Percentiles rank a stretch among this genome's conserved stretches.
These are phyloP conservation scores for Acrocera orbiculus DNA, from an alignment of 2,888 invertebrate species.

Conservation along the genomic window DNA sequence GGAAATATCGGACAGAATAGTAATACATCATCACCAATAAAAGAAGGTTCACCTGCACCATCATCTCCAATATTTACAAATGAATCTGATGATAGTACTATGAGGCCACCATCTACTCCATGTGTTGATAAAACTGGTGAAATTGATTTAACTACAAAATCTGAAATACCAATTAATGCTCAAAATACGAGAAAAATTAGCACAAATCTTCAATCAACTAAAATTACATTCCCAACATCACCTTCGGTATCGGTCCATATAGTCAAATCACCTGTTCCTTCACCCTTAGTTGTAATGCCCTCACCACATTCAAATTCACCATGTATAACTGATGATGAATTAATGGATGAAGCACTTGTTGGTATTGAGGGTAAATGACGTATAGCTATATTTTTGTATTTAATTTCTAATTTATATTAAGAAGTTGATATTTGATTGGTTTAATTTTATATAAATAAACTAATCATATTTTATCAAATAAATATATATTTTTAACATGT, in stretches of 20 bases:
- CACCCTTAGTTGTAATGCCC: slow-evolving; percentile 44
- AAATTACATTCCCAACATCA: slow-evolving; percentile 10
- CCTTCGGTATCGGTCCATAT: slow-evolving; percentile 58
- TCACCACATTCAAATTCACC: slow-evolving; percentile 48
- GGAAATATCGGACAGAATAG: too few species aligned
- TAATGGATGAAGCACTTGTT: slow-evolving; percentile 6
- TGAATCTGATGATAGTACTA: slow-evolving; percentile 5
- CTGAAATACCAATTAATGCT: slow-evolving; percentile 17
- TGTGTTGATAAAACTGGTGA: slow-evolving; percentile 8
- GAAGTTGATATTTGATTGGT: too few species aligned
- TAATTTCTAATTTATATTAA: too few species aligned
- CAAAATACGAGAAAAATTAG: slow-evolving; percentile 17
- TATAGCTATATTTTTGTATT: slow-evolving; percentile 2
- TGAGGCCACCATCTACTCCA: slow-evolving; percentile 12
- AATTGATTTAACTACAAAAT: slow-evolving; percentile 5
- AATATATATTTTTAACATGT: too few species aligned
- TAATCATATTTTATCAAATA: too few species aligned
- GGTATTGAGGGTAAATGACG: slow-evolving; percentile 7
- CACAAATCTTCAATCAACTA: slow-evolving; percentile 4
- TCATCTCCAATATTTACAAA: slow-evolving; percentile 8
- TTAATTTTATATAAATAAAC: too few species aligned
- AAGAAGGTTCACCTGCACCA: slow-evolving; percentile 7
- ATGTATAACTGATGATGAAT: slow-evolving; percentile 70
- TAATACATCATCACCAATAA: slow-evolving; percentile 2
- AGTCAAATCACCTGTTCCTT: slow-evolving; percentile 58